phyloP scores from a whole-genome alignment of 1,140 invertebrate genomes.

The Philaenus spumarius region DNA sequence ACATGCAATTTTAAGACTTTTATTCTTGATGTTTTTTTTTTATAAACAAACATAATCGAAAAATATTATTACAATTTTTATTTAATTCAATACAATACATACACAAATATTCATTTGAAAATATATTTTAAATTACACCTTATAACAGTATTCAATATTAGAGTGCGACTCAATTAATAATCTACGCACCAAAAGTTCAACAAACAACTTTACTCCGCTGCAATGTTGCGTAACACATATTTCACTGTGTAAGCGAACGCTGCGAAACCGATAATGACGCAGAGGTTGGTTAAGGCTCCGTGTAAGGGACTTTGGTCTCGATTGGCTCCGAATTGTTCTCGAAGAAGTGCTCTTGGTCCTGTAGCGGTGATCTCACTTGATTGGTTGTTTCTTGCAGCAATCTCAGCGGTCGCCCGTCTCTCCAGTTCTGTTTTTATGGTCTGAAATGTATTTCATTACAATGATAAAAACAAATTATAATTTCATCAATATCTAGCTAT shows the following conservation, averaged over 20 bases:
- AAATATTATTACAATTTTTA: too few species aligned
- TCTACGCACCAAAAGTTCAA: too few species aligned
- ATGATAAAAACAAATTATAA: too few species aligned
- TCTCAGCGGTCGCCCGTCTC: conserved; percentile 9
- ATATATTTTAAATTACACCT: too few species aligned
- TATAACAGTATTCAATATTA: too few species aligned
- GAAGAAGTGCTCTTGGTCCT: background rate
- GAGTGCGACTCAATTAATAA: too few species aligned
- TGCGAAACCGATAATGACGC: conserved; percentile 75
- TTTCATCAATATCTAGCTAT: too few species aligned
- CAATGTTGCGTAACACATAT: conserved; percentile 61
- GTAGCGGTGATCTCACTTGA: background rate
- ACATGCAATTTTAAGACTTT: too few species aligned
- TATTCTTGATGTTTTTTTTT: too few species aligned
- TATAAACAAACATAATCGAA: too few species aligned
- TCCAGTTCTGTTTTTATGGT: conserved; percentile 38
- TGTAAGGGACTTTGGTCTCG: conserved; percentile 59
- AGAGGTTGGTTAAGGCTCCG: conserved; percentile 67
- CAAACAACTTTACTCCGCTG: conserved; percentile 18
- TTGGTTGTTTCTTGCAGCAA: background rate
- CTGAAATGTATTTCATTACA: conserved; percentile 30
- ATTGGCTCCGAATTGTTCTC: conserved; percentile 36
- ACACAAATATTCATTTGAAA: too few species aligned
- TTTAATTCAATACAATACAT: too few species aligned
- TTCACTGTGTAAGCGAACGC: conserved; percentile 81